A percentile compares a stretch with the other conserved stretches of the same genome.
These are phyloP conservation scores for Diarsia brunnea DNA, from an alignment of 2,888 invertebrate genomes.

Conservation along the genomic window DNA sequence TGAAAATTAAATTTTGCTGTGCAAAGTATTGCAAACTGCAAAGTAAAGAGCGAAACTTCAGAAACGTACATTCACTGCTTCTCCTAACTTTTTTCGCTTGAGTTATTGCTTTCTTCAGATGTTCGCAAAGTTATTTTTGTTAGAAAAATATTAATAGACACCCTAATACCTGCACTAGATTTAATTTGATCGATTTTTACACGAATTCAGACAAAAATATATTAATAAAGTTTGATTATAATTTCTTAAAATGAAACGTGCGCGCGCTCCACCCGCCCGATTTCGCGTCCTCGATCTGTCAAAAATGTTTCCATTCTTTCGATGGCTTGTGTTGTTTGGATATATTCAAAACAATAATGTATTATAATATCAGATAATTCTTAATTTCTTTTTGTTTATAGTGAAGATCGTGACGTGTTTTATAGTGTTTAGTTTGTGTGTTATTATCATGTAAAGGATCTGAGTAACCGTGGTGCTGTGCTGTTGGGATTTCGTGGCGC, in stretches of 20 bases:
- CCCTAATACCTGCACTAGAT: not conserved
- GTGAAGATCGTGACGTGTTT: conserved; percentile 67
- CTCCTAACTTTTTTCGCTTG: not conserved
- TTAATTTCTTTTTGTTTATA: conserved; percentile 71
- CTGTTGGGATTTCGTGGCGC: conserved; percentile 75
- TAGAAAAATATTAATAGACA: not conserved
- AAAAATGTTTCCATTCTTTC: conserved; percentile 83
- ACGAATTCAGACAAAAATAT: conserved; percentile 10
- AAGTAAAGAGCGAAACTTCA: conserved; percentile 24
- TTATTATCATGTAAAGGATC: conserved; percentile 75
- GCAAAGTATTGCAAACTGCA: conserved; percentile 32
- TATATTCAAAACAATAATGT: conserved; percentile 79
- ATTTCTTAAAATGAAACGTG: conserved; percentile 79
- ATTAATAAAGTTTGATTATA: conserved; percentile 51
- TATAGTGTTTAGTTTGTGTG: conserved; percentile 68
- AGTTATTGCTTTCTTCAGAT: not conserved
- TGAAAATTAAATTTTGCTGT: not conserved
- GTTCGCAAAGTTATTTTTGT: not conserved
- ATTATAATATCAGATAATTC: conserved; percentile 67
- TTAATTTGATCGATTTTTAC: not conserved
- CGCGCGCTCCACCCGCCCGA: conserved; percentile 74
- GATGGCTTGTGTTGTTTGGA: conserved; percentile 78
- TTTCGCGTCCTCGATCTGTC: conserved; percentile 84
- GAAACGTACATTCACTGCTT: conserved; percentile 5
- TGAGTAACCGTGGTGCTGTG: conserved; percentile 71